phyloP scores from a whole-genome alignment of 1,140 invertebrate species.

The Oryzaephilus surinamensis region DNA sequence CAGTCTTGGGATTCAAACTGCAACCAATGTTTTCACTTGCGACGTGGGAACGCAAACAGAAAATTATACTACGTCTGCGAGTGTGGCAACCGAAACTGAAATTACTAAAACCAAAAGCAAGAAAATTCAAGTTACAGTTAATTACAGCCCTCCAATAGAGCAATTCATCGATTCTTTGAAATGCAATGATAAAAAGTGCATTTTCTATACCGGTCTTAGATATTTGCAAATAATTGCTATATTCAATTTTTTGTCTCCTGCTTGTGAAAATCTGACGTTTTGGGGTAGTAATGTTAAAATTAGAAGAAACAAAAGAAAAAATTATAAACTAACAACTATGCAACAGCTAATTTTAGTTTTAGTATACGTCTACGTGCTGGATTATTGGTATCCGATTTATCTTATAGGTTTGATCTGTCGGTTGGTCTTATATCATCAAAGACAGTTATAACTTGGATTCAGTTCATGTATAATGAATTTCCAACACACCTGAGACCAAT shows the following conservation, averaged over 20 bases:
- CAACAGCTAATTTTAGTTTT: slow-evolving; percentile 15
- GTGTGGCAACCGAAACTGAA: slow-evolving; percentile 6
- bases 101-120: slow-evolving; percentile 6
- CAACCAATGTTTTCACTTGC: too few relatives aligned
- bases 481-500: slow-evolving; percentile 4
- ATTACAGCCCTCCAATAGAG: not conserved
- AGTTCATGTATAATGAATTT: slow-evolving; percentile 15
- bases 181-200: slow-evolving; percentile 2
- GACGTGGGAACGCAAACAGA: not conserved
- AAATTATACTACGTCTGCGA: too few relatives aligned
- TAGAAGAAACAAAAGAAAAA: not conserved
- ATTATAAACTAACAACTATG: slow-evolving; percentile 5
- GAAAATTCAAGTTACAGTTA: slow-evolving; percentile 8
- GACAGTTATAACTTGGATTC: slow-evolving; percentile 11
- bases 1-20: too few relatives aligned
- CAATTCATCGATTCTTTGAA: too few relatives aligned
- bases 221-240: slow-evolving; percentile 4
- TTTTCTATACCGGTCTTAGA: slow-evolving; percentile 6
- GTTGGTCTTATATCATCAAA: slow-evolving; percentile 4
- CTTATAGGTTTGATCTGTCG: slow-evolving; percentile 11
- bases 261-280: slow-evolving; percentile 2
- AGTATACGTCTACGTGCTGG: slow-evolving; percentile 7
- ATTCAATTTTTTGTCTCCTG: not conserved
- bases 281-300: slow-evolving; percentile 1
- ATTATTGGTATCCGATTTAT: slow-evolving; percentile 8